A percentile compares a stretch with the other conserved stretches of the same genome.
phyloP scores from a whole-genome alignment of 1,140 invertebrate genomes.

The Arion vulgaris region DNA sequence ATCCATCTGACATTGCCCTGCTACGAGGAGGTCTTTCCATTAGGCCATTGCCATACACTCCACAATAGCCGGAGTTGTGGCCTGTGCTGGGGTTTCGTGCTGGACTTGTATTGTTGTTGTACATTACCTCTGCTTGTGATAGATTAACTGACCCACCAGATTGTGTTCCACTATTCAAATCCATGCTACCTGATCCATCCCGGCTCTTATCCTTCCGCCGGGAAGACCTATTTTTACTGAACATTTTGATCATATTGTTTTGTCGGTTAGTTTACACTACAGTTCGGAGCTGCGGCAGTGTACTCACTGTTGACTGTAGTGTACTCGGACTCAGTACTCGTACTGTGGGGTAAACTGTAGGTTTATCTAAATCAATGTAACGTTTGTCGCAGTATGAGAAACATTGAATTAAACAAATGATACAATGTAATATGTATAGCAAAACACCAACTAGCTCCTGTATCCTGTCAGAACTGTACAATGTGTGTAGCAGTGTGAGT shows the following conservation, averaged over 20 bases:
- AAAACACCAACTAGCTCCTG: too few relatives aligned
- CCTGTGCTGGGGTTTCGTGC: conserved; percentile 20
- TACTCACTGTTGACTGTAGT: too few relatives aligned
- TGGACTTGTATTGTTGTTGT: conserved; percentile 33
- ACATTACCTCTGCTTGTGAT: conserved; percentile 15
- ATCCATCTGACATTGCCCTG: conserved; percentile 44
- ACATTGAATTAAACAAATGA: too few relatives aligned
- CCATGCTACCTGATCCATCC: neutral
- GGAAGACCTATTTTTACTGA: conserved; percentile 47
- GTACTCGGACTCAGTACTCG: too few relatives aligned
- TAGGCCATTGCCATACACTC: conserved; percentile 33
- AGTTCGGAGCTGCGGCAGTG: too few relatives aligned
- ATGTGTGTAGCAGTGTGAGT: too few relatives aligned
- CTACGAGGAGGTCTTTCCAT: conserved; percentile 40
- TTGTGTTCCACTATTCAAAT: neutral
- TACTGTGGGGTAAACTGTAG: too few relatives aligned
- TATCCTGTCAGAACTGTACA: too few relatives aligned
- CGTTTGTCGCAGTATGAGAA: too few relatives aligned
- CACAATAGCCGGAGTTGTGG: conserved; percentile 15
- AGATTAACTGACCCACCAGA: conserved; percentile 26
- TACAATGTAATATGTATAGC: too few relatives aligned
- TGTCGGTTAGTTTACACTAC: too few relatives aligned
- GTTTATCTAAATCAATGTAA: too few relatives aligned
- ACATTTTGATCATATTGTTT: conserved; percentile 44
- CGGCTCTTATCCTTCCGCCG: conserved; percentile 38